phyloP scores from a whole-genome alignment of 23 tunicate genomes.

The Halocynthia roretzi region DNA sequence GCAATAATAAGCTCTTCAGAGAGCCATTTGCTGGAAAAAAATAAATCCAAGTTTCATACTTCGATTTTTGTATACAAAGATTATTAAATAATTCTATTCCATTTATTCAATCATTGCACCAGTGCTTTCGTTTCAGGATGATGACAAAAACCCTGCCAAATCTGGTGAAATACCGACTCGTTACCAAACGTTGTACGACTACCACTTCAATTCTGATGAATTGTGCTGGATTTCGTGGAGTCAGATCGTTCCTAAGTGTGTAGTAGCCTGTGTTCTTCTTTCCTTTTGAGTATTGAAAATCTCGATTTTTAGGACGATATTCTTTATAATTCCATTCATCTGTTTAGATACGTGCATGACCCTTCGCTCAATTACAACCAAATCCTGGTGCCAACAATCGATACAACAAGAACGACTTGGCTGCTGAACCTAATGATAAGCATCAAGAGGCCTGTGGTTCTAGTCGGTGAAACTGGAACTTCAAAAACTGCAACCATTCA shows the following conservation, averaged over 20 bases:
- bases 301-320: no score
- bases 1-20: no score
- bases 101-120: neutral
- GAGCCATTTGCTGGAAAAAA: neutral
- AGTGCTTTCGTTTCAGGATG: slow-evolving; percentile 40
- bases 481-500: slow-evolving; percentile 99
- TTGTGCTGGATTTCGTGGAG: slow-evolving; percentile 91
- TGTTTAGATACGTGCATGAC: slow-evolving; percentile 46
- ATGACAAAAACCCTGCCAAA: slow-evolving; percentile 69
- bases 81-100: neutral
- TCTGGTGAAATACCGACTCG: slow-evolving; percentile 80
- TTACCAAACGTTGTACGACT: slow-evolving; percentile 76
- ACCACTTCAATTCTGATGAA: slow-evolving; percentile 76
- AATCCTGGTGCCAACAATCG: slow-evolving; percentile 97
- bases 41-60: neutral
- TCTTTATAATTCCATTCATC: neutral
- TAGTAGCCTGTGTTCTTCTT: neutral
- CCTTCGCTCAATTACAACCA: slow-evolving; percentile 91
- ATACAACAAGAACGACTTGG: slow-evolving; percentile 98
- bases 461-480: slow-evolving; percentile 99
- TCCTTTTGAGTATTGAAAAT: no score
- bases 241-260: slow-evolving; percentile 76
- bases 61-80: neutral
- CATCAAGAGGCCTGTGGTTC: slow-evolving; percentile 88
- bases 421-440: slow-evolving; percentile 49